phyloP scores from a whole-genome alignment of 2,888 invertebrate species.

The Hydrotaea diabolus region DNA sequence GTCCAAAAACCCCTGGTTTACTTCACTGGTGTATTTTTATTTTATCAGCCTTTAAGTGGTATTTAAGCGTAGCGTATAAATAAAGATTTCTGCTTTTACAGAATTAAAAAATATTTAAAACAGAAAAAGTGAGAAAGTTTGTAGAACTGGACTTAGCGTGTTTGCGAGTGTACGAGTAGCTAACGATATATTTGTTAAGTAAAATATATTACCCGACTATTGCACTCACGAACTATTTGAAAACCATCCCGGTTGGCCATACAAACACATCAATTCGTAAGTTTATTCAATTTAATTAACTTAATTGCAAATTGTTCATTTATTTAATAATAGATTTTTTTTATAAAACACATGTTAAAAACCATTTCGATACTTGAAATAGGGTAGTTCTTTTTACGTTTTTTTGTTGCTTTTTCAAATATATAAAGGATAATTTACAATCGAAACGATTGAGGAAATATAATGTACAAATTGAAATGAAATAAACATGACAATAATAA shows the following conservation, averaged over 20 bases:
- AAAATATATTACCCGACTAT: too few species aligned
- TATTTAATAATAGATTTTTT: slow-evolving; percentile 43
- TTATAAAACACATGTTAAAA: slow-evolving; percentile 23
- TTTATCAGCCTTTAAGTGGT: too few species aligned
- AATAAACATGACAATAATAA: slow-evolving; percentile 40
- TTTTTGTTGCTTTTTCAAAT: background rate
- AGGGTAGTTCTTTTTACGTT: background rate
- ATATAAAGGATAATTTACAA: background rate
- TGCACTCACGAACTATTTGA: too few species aligned
- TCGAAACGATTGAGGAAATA: background rate
- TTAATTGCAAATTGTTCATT: slow-evolving; percentile 51
- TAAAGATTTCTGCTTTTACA: too few species aligned
- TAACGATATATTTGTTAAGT: too few species aligned
- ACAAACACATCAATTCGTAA: slow-evolving; percentile 17
- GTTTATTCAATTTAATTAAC: slow-evolving; percentile 45
- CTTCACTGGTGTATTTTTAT: too few species aligned
- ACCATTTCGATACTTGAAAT: slow-evolving; percentile 15
- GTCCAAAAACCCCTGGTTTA: too few species aligned
- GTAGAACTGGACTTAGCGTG: too few species aligned
- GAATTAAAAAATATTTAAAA: too few species aligned
- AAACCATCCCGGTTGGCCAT: background rate
- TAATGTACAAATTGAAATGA: slow-evolving; percentile 30
- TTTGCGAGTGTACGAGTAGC: too few species aligned
- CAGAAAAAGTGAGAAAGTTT: too few species aligned
- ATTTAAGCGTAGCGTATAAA: too few species aligned